Conservation (phyloP, 2,113 vertebrate species). For the rabbit (Oryctolagus cuniculus) region mOryCun1.1 NC_091447.1:37078501-37079000, state of each 20-base stretch:
- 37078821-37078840: neutral
- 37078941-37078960: no score
- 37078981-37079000: no score
- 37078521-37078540: constrained; percentile 35
- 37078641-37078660: neutral
- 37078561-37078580: neutral
- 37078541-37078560: constrained; percentile 24
- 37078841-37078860: constrained; percentile 28
- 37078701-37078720: neutral
- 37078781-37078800: neutral
- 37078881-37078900: neutral
- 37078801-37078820: neutral
- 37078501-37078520: no score
- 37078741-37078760: constrained; percentile 4
- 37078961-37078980: no score
- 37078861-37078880: constrained; percentile 38
- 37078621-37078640: neutral
- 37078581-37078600: constrained; percentile 37
- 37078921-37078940: neutral
- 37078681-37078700: neutral
- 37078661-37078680: neutral
- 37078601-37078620: neutral
- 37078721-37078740: neutral
- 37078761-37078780: neutral
- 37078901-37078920: neutral